Evolutionary conservation across 2,797 vertebrate species (phyloP).

Genomic region (Enteromius radiatus): DNA sequence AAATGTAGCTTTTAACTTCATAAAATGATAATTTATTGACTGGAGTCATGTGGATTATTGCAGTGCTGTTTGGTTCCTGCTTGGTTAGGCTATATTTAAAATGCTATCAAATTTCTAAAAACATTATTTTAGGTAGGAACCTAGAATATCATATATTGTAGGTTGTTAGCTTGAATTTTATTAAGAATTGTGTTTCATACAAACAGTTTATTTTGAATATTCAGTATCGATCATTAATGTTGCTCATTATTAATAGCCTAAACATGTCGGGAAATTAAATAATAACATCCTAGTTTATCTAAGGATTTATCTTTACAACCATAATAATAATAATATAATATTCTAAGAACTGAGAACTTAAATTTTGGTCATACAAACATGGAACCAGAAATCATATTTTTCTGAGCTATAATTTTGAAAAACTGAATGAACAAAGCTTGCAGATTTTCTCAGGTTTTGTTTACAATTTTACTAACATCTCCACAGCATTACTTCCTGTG

Average conservation of each 20-base stretch:
- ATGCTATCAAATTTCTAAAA: neutral
- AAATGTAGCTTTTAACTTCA: too few relatives aligned
- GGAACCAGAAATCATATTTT: neutral
- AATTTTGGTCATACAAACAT: neutral
- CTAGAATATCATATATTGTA: neutral
- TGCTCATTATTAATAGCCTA: neutral
- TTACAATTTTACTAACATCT: constrained; percentile 22
- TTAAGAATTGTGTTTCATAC: neutral
- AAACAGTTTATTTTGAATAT: neutral
- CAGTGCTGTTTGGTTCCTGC: too few relatives aligned
- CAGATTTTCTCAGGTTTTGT: neutral
- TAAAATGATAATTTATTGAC: too few relatives aligned
- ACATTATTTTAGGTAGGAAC: neutral
- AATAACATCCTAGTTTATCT: neutral
- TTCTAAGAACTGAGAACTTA: neutral
- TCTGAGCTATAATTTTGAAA: neutral
- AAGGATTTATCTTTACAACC: neutral
- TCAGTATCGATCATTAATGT: neutral
- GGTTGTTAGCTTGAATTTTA: neutral
- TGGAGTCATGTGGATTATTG: too few relatives aligned
- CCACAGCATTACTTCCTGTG: constrained; percentile 48
- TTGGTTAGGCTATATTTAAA: neutral
- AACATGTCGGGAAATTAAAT: neutral
- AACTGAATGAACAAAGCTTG: neutral
- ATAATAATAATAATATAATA: neutral